phyloP scores from a whole-genome alignment of 2,797 vertebrate genomes.

The Cossypha caffra region DNA sequence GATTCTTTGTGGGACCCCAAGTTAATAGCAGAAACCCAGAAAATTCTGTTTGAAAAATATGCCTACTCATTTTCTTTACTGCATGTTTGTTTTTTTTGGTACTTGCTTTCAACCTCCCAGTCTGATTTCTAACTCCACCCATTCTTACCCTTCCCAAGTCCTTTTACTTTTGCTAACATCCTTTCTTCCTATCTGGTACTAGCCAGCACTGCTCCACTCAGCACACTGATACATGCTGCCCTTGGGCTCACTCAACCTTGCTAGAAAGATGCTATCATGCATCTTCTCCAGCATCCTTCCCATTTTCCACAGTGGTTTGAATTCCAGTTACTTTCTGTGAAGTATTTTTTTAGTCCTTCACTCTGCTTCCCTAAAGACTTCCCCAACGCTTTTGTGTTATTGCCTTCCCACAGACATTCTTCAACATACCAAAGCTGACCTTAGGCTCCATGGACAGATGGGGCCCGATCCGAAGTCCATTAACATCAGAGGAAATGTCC shows the following conservation, averaged over 20 bases:
- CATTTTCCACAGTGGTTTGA: background rate
- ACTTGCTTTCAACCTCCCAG: background rate
- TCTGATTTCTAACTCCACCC: background rate
- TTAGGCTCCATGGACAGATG: background rate
- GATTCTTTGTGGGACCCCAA: background rate
- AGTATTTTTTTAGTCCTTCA: background rate
- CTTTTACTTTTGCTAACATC: background rate
- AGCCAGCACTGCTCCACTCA: background rate
- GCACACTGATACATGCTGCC: background rate
- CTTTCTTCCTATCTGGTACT: background rate
- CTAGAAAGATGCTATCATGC: background rate
- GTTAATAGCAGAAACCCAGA: background rate
- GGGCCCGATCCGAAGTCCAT: conserved; percentile 16
- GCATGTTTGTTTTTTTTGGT: background rate
- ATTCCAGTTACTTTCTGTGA: background rate
- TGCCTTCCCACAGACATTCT: conserved; percentile 25
- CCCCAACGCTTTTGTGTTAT: background rate
- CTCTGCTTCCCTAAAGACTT: background rate
- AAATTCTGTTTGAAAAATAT: background rate
- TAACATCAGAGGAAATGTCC: conserved; percentile 31
- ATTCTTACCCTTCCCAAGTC: background rate
- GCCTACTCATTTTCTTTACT: background rate
- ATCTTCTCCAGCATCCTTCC: background rate
- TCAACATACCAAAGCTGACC: conserved; percentile 14
- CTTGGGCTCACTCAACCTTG: background rate